Percentiles rank a stretch among this genome's conserved stretches.
Evolutionary conservation across 2,797 vertebrate species (phyloP).

Genomic region (Natrix natrix): DNA sequence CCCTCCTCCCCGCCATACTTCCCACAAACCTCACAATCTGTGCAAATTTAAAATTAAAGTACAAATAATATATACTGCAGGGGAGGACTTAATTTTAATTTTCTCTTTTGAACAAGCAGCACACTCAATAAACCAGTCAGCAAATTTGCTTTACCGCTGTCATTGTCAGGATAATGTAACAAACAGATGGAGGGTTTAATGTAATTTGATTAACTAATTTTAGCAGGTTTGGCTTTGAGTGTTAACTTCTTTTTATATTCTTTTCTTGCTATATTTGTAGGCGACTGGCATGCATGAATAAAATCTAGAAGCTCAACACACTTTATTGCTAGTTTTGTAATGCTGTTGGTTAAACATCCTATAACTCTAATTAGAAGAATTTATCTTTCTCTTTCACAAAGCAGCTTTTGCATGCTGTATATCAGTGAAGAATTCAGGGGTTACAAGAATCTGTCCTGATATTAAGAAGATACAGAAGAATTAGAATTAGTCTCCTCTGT

Average conservation of each 20-base stretch:
- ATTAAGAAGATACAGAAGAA: not conserved
- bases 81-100: slow-evolving; percentile 58
- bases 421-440: slow-evolving; percentile 13
- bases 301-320: slow-evolving; percentile 53
- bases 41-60: slow-evolving; percentile 53
- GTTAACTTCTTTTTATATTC: slow-evolving; percentile 63
- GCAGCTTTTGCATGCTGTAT: slow-evolving; percentile 26
- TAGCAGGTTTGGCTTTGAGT: slow-evolving; percentile 61
- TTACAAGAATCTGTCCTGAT: not conserved
- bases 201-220: slow-evolving; percentile 66
- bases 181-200: slow-evolving; percentile 65
- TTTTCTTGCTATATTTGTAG: slow-evolving; percentile 58
- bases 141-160: slow-evolving; percentile 59
- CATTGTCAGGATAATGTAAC: slow-evolving; percentile 56
- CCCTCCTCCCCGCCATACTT: not conserved
- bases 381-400: slow-evolving; percentile 45
- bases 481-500: not conserved
- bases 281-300: slow-evolving; percentile 49
- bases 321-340: slow-evolving; percentile 49
- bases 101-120: slow-evolving; percentile 54
- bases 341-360: slow-evolving; percentile 52
- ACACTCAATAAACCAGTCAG: slow-evolving; percentile 60
- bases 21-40: slow-evolving; percentile 37
- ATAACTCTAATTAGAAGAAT: slow-evolving; percentile 46
- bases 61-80: slow-evolving; percentile 54